Conservation (phyloP, 1,140 invertebrate species). For the Aethina tumida region DNA sequence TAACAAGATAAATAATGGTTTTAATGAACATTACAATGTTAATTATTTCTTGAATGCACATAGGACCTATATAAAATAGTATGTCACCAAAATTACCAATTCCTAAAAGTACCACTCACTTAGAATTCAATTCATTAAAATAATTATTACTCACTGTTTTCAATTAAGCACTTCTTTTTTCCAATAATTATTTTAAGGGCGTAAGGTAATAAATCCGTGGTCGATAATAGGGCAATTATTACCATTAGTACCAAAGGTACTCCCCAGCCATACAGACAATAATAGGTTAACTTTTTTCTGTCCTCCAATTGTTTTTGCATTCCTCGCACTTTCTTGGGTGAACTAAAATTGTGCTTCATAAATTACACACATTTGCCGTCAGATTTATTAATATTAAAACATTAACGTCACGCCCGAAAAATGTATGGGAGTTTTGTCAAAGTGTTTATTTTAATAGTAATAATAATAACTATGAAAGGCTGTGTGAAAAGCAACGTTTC, state of each 20-base stretch:
- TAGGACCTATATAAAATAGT: slow-evolving; percentile 10
- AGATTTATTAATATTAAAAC: too few species aligned
- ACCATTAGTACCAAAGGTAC: slow-evolving; percentile 16
- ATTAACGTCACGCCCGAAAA: too few species aligned
- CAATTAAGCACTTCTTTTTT: slow-evolving; percentile 16
- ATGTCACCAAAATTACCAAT: slow-evolving; percentile 11
- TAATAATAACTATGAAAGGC: too few species aligned
- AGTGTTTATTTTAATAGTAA: too few species aligned
- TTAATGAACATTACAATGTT: slow-evolving; percentile 41
- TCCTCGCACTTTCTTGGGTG: slow-evolving; percentile 15
- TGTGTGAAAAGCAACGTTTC: too few species aligned
- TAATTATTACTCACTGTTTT: slow-evolving; percentile 16
- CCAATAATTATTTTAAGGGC: slow-evolving; percentile 18
- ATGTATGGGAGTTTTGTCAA: too few species aligned
- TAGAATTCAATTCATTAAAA: neutral
- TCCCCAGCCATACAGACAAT: slow-evolving; percentile 20
- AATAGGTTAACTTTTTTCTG: slow-evolving; percentile 17
- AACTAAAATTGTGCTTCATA: slow-evolving; percentile 1
- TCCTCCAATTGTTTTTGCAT: slow-evolving; percentile 17
- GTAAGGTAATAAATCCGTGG: slow-evolving; percentile 9
- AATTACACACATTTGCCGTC: neutral
- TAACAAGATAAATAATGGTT: slow-evolving; percentile 38
- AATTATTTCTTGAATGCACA: slow-evolving; percentile 33
- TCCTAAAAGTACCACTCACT: slow-evolving; percentile 4
- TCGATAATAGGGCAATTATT: slow-evolving; percentile 10